phyloP scores from a whole-genome alignment of 2,797 vertebrate species.

The Tachyglossus aculeatus region DNA sequence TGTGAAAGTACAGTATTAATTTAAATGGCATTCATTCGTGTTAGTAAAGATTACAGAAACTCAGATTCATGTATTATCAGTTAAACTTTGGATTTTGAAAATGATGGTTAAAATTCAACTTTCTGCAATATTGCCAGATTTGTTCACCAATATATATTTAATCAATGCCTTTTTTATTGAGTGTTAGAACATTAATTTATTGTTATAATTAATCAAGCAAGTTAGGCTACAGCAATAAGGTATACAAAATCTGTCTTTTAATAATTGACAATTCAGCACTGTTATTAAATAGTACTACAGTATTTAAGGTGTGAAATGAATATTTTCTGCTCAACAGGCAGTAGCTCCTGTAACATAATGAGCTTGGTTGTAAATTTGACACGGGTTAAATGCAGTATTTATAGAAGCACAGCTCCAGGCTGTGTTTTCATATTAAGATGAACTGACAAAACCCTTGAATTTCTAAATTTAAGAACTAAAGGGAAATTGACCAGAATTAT shows the following conservation, averaged over 20 bases:
- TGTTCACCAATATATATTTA: constrained; percentile 58
- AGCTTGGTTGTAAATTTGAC: constrained; percentile 60
- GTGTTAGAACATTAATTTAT: constrained; percentile 55
- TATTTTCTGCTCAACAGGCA: constrained; percentile 61
- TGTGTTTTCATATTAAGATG: constrained; percentile 46
- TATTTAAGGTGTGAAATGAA: constrained; percentile 63
- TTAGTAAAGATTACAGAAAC: not conserved
- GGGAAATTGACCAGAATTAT: constrained; percentile 26
- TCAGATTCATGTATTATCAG: constrained; percentile 18
- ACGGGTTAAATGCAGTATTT: constrained; percentile 52
- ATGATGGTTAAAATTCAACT: constrained; percentile 29
- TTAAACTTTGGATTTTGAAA: constrained; percentile 47
- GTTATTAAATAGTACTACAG: constrained; percentile 56
- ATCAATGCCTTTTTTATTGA: constrained; percentile 37
- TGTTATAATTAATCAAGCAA: constrained; percentile 59
- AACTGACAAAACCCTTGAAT: constrained; percentile 39
- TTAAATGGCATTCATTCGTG: constrained; percentile 35
- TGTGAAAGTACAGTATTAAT: constrained; percentile 2
- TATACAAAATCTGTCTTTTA: constrained; percentile 41
- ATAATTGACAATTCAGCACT: constrained; percentile 41
- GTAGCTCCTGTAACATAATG: constrained; percentile 46
- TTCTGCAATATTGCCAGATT: constrained; percentile 52
- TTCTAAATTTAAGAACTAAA: constrained; percentile 16
- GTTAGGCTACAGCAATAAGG: constrained; percentile 45
- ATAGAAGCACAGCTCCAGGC: constrained; percentile 26